Conservation (phyloP, 2,113 vertebrate genomes). For the Orthochromis malagaraziensis region DNA sequence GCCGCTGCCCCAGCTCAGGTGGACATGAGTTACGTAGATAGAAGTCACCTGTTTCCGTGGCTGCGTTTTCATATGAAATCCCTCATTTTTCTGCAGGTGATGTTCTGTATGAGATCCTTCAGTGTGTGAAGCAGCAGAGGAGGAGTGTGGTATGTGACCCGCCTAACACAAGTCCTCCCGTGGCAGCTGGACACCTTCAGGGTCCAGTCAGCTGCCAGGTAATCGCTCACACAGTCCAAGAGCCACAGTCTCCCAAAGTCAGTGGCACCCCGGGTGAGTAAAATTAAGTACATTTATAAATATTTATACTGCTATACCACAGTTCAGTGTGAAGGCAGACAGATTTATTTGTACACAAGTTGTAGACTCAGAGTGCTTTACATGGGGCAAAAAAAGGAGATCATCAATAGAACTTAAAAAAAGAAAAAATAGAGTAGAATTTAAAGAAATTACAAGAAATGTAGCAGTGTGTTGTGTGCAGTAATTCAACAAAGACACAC, state of each 20-base stretch:
- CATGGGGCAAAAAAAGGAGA: background rate
- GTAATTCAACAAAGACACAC: background rate
- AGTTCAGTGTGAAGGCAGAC: background rate
- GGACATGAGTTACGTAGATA: background rate
- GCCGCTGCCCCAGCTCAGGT: conserved; percentile 87
- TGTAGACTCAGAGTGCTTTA: background rate
- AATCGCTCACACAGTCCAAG: background rate
- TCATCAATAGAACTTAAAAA: rapidly evolving
- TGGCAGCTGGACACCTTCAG: background rate
- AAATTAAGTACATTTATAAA: background rate
- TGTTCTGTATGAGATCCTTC: conserved; percentile 88
- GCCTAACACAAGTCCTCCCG: background rate
- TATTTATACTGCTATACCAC: background rate
- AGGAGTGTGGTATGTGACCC: conserved; percentile 54
- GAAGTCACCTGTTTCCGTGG: rapidly evolving
- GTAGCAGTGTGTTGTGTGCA: background rate
- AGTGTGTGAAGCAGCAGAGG: conserved; percentile 81
- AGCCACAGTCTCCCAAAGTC: background rate
- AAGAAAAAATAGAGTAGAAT: background rate
- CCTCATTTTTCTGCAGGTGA: conserved; percentile 70
- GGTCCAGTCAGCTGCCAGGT: conserved; percentile 35
- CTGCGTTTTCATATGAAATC: background rate
- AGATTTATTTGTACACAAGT: rapidly evolving
- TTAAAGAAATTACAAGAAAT: background rate
- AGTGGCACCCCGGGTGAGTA: conserved; percentile 8